These are phyloP conservation scores for Nothobranchius kuhntae DNA, from an alignment of 2,113 vertebrate species.

Conservation along the genomic window DNA sequence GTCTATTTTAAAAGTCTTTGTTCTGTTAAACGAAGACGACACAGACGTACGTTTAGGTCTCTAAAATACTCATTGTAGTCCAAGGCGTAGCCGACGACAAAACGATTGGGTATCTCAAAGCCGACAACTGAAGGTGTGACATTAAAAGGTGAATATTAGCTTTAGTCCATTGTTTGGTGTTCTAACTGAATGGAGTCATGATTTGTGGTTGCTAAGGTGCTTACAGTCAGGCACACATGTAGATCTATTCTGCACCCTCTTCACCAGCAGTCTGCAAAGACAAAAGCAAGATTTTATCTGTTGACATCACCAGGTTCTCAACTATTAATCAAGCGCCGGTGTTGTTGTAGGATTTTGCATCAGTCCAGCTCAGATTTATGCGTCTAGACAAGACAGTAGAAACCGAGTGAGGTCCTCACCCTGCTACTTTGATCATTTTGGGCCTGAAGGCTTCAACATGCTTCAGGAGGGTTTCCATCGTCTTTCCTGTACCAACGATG, in stretches of 20 bases:
- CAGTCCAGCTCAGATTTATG: constrained; percentile 3
- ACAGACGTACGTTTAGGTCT: constrained; percentile 90
- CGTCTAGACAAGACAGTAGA: constrained; percentile 49
- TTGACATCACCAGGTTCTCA: not conserved
- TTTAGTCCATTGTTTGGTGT: constrained; percentile 11
- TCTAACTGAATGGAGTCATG: constrained; percentile 19
- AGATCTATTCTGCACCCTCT: constrained; percentile 81
- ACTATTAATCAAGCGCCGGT: not conserved
- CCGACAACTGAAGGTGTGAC: constrained; percentile 82
- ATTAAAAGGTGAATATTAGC: constrained; percentile 11
- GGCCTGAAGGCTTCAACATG: constrained; percentile 86
- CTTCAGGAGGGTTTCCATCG: constrained; percentile 87
- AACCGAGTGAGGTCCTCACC: constrained; percentile 71
- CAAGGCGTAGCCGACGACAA: constrained; percentile 94
- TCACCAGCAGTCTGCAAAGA: constrained; percentile 87
- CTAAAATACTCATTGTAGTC: constrained; percentile 96
- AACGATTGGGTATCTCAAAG: constrained; percentile 93
- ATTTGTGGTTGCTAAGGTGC: constrained; percentile 65
- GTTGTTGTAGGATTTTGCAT: constrained; percentile 12
- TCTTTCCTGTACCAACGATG: constrained; percentile 89
- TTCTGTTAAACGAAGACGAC: not conserved
- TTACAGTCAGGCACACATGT: constrained; percentile 89
- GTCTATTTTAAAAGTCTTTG: not conserved
- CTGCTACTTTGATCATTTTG: constrained; percentile 92
- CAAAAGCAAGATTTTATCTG: constrained; percentile 5